Evolutionary conservation across 30 jellyfish, hydroid and myxozoan genomes (phyloP), one percentile per base, ranked within the genome.

Genomic region (Nemopilema nomurai): DNA sequence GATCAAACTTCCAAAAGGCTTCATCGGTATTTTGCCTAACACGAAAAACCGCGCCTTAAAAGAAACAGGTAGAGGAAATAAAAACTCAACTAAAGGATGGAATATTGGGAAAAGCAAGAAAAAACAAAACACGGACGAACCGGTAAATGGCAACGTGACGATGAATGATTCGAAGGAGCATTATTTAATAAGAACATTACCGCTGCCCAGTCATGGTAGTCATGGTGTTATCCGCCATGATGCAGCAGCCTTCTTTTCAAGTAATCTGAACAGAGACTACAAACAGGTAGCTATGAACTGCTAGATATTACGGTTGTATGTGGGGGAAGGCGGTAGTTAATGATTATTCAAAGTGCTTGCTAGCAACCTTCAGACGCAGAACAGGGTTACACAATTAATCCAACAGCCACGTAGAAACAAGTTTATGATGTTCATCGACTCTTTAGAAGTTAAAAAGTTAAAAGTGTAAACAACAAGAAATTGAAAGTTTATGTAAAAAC

Each of bases 1-100:
- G 62, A 67, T 86, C 8, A 86, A 86, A 68, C 49, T 86, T 8
- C 95, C 95, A 1, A 86, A 86, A 49, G 95, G 89, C n/a, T 76
- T 78, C 28, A 57, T 22, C 0, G 95, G 89, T 4, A 86, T 84
- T 28, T 28, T 84, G 31, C 93, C 93, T 13, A 41, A 41, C 57
- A 41, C 57, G 57, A 84, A 84, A 74, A 13, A 76, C 21, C 66
- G 53, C 20, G 79, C 83, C 28, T 67, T 33, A 29, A 22, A 22
- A 9, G 68, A 62, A 22, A 69, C 62, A 1, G 18, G 30, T 53
- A 65, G 67, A 33, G 69, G 71, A 26, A 57, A 24, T 21, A 69
- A 24, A 8, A 69, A n/a, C 26, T 18, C 28, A 18, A 64, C 67
- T 0, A 53, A 53, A 74, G 33, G 28, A 53, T 70, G 51, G 23